Evolutionary conservation across 1,140 invertebrate species (phyloP), one percentile per base, ranked within the genome.

Genomic region (Monomorium pharaonis): DNA sequence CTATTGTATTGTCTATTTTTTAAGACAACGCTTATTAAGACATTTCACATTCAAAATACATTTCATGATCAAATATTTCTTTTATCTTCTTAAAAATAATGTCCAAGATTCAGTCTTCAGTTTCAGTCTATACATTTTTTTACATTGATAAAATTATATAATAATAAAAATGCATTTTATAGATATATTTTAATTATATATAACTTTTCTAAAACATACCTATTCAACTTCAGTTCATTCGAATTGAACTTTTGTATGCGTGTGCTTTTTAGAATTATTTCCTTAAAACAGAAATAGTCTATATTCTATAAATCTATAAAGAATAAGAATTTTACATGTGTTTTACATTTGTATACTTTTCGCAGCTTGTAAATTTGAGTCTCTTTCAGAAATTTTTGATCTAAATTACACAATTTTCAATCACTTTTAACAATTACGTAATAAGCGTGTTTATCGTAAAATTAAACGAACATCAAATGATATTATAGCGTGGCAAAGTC

Each of bases 191-290:
- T 33, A 10, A 67, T 24, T 81, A 70, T 60, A 54, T 80, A 54
- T 44, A 70, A 85, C 60, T 37, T 47, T 3, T 65, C 44, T 27
- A 69, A 60, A 65, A 88, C 60, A 84, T 21, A 80, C 62, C 62
- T 67, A 63, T 65, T 76, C 67, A 42, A 70, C 1, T 78, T 62
- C 3, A 4, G 33, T 44, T 85, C 30, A 80, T 85, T 85, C 21
- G 42, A 67, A 21, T 21, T 74, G 27, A 84, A 56, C 47, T 86
- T 89, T 75, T 51, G 21, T 54, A 70, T 75, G 49, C 16, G 49
- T 33, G 72, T 75, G 27, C 9, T 84, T 72, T 77, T 85, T 58
- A 54, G 12, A 60, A 21, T 76, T 70, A 74, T 69, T 84, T 76
- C 14, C 4, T 70, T 56, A 56, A 0, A 33, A 51, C 12, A 47